Conservation (phyloP, 1,140 invertebrate genomes). For the Penaeus japonicus region DNA sequence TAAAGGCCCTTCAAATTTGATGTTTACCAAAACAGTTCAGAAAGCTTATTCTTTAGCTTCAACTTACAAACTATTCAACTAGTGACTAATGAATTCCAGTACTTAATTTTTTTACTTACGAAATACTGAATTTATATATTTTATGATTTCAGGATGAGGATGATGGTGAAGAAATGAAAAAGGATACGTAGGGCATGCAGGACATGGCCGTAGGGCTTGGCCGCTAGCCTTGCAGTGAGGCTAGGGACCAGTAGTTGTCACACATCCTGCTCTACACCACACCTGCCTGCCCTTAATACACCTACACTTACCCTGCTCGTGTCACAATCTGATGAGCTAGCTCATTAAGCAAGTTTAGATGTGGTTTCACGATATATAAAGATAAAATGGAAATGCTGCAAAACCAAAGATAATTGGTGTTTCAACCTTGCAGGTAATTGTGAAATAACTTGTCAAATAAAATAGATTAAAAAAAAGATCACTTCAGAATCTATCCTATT, state of each 20-base stretch:
- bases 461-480: too few relatives aligned
- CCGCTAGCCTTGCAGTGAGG: conserved; percentile 19
- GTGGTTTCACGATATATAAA: too few relatives aligned
- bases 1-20: not conserved
- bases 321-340: not conserved
- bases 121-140: too few relatives aligned
- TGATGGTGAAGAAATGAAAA: conserved; percentile 58
- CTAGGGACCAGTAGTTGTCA: not conserved
- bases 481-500: not conserved
- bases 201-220: conserved; percentile 28
- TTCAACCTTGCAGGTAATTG: too few relatives aligned
- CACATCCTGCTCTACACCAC: conserved; percentile 18
- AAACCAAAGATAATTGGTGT: too few relatives aligned
- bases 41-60: too few relatives aligned
- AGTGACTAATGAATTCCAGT: too few relatives aligned
- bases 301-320: not conserved
- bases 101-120: not conserved
- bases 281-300: conserved; percentile 2
- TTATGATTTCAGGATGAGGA: conserved; percentile 53
- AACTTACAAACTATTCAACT: too few relatives aligned
- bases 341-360: not conserved
- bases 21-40: not conserved
- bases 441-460: too few relatives aligned
- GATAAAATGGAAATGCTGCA: too few relatives aligned
- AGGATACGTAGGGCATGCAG: conserved; percentile 56